Percentiles rank a stretch among this genome's conserved stretches.
phyloP scores from a whole-genome alignment of 2,888 invertebrate genomes.

The Rhagonycha lutea region DNA sequence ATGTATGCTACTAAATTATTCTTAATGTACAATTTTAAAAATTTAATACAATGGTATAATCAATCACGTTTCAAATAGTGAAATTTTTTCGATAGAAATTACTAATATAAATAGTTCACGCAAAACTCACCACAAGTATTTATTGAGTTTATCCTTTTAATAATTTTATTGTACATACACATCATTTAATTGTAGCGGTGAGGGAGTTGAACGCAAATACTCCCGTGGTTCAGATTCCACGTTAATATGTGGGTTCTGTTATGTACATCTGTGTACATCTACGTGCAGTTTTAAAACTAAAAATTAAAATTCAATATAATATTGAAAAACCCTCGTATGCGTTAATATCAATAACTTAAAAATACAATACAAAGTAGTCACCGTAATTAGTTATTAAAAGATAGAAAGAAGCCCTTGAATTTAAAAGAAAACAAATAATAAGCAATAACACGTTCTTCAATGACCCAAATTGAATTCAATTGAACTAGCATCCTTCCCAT shows the following conservation, averaged over 20 bases:
- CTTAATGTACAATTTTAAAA: conserved; percentile 19
- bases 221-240: too few relatives aligned
- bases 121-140: neutral
- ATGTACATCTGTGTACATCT: too few relatives aligned
- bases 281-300: too few relatives aligned
- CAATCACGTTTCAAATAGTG: conserved; percentile 15
- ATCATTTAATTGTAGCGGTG: too few relatives aligned
- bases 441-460: conserved; percentile 27
- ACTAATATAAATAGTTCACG: neutral
- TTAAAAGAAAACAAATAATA: conserved; percentile 6
- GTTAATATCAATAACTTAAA: neutral
- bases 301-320: neutral
- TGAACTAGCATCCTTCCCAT: conserved; percentile 30
- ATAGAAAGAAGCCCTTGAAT: conserved; percentile 13
- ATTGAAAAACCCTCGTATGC: neutral
- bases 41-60: conserved; percentile 8
- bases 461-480: conserved; percentile 35
- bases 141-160: neutral
- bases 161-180: too few relatives aligned
- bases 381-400: neutral
- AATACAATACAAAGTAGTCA: neutral
- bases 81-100: neutral
- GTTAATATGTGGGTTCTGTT: too few relatives aligned
- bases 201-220: too few relatives aligned
- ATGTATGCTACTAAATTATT: conserved; percentile 24